These are phyloP conservation scores for Drosophila bocqueti DNA, from an alignment of 1,140 invertebrate species.

Conservation along the genomic window DNA sequence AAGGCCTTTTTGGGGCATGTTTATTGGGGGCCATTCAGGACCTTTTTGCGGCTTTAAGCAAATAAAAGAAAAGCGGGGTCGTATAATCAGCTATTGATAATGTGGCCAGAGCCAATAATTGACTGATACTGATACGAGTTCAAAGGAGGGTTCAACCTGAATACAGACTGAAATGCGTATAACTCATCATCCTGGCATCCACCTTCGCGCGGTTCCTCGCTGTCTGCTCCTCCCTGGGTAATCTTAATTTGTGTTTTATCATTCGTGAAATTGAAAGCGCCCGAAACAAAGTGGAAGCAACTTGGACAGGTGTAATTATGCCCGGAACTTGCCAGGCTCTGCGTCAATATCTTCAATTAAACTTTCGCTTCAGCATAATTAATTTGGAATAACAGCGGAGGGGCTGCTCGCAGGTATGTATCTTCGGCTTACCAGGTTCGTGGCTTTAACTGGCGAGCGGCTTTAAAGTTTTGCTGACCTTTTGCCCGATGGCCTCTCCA, in stretches of 20 bases:
- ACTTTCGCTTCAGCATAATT: constrained; percentile 76
- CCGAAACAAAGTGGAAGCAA: constrained; percentile 59
- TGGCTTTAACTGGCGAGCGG: constrained; percentile 29
- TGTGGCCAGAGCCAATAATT: constrained; percentile 51
- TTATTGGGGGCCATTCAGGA: constrained; percentile 47
- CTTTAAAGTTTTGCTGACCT: constrained; percentile 58
- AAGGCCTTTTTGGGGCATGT: constrained; percentile 7
- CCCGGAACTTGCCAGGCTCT: constrained; percentile 33
- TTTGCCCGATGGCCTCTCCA: constrained; percentile 24
- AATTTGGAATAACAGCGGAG: constrained; percentile 51
- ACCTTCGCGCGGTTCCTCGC: background rate
- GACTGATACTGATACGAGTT: constrained; percentile 53
- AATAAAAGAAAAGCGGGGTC: constrained; percentile 21
- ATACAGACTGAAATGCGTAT: constrained; percentile 1
- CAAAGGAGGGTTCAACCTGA: constrained; percentile 16
- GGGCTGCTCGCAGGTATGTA: constrained; percentile 9
- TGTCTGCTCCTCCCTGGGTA: constrained; percentile 1
- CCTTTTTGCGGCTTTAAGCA: constrained; percentile 72
- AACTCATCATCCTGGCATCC: constrained; percentile 16
- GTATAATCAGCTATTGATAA: constrained; percentile 72
- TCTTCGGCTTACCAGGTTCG: background rate
- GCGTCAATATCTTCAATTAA: constrained; percentile 75
- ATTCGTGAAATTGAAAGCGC: constrained; percentile 77
- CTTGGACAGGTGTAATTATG: constrained; percentile 81
- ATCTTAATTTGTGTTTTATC: constrained; percentile 75